Percentiles rank a stretch among this genome's conserved stretches.
phyloP scores from a whole-genome alignment of 1,140 invertebrate genomes.

The Dryas iulia region DNA sequence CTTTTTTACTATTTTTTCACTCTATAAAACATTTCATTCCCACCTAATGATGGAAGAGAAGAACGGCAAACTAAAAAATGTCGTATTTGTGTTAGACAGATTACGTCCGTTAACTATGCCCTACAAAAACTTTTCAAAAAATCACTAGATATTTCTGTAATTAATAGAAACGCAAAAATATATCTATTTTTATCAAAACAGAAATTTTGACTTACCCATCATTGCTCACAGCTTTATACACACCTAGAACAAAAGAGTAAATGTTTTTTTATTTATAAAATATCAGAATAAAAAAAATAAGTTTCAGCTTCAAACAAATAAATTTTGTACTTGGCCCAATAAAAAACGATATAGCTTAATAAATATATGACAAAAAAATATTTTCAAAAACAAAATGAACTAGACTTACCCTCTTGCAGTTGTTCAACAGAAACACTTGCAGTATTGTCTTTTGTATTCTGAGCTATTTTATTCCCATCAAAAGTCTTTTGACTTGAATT shows the following conservation, averaged over 20 bases:
- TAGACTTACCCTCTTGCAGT: slow-evolving; percentile 34
- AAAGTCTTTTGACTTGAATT: neutral
- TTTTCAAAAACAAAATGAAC: neutral
- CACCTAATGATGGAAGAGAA: too few species aligned
- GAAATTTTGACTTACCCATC: slow-evolving; percentile 61
- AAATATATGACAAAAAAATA: neutral
- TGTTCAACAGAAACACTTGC: slow-evolving; percentile 39
- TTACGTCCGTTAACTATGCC: too few species aligned
- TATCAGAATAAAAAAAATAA: neutral
- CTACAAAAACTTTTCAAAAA: too few species aligned
- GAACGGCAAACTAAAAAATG: too few species aligned
- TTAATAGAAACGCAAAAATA: slow-evolving; percentile 6
- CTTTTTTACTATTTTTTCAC: too few species aligned
- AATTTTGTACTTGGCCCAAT: too few species aligned
- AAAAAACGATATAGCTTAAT: too few species aligned
- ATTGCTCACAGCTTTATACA: slow-evolving; percentile 58
- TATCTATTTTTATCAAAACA: slow-evolving; percentile 15
- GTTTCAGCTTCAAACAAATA: too few species aligned
- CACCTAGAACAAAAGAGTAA: slow-evolving; percentile 48
- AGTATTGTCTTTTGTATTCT: neutral
- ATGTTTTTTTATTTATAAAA: slow-evolving; percentile 3
- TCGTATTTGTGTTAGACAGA: too few species aligned
- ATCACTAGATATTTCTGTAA: too few species aligned
- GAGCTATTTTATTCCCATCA: neutral
- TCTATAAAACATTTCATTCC: too few species aligned